phyloP scores from a whole-genome alignment of 2,888 invertebrate species.

The Diplazon laetatorius region DNA sequence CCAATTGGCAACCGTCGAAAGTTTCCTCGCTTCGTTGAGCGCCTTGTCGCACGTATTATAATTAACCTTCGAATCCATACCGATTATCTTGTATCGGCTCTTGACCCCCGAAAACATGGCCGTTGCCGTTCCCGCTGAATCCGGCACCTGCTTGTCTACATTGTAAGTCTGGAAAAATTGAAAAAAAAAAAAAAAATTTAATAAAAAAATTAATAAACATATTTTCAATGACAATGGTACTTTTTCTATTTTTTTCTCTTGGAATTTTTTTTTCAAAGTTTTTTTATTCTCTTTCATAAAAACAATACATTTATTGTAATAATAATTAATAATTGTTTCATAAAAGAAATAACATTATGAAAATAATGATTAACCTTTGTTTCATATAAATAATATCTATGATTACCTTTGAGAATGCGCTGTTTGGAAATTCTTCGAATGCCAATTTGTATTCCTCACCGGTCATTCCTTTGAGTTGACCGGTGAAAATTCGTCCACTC shows the following conservation, averaged over 20 bases:
- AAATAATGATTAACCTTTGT: not conserved
- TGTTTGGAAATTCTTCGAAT: conserved; percentile 86
- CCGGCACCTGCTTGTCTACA: conserved; percentile 88
- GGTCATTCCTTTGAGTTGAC: conserved; percentile 82
- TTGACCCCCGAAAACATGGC: conserved; percentile 87
- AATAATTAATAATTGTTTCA: too few species aligned
- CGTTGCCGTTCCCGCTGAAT: conserved; percentile 88
- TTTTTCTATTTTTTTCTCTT: too few species aligned
- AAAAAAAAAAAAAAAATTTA: conserved; percentile 44
- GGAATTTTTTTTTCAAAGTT: too few species aligned
- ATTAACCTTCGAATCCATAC: conserved; percentile 83
- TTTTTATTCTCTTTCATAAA: too few species aligned
- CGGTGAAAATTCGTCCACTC: conserved; percentile 86
- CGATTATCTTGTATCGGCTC: conserved; percentile 84
- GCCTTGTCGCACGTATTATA: conserved; percentile 81
- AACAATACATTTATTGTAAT: too few species aligned
- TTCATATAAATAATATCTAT: not conserved
- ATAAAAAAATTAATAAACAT: not conserved
- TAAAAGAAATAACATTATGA: not conserved
- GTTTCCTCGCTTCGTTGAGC: conserved; percentile 76
- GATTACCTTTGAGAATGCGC: conserved; percentile 86
- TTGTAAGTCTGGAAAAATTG: conserved; percentile 85
- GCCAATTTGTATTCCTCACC: conserved; percentile 85
- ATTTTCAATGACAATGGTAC: too few species aligned
- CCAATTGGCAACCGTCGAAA: conserved; percentile 85